Evolutionary conservation across 2,888 invertebrate genomes (phyloP), one percentile per base, ranked within the genome.

Genomic region (Tenthredo distinguenda): DNA sequence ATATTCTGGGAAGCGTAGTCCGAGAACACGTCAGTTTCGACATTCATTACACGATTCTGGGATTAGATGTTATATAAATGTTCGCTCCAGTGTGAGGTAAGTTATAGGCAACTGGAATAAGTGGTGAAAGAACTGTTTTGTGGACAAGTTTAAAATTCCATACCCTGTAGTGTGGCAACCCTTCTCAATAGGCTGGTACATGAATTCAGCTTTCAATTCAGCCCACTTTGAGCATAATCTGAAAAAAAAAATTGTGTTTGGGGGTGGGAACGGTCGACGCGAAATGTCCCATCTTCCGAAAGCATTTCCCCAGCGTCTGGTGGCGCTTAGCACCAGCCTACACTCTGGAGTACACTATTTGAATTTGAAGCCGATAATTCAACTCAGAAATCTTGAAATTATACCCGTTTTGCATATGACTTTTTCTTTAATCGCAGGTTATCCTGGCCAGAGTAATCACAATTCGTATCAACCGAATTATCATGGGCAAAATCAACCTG

Each of bases 401-500:
- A 3, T 31, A 34, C 15, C 15, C 26, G 68, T 68, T 18, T 31
- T 34, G 10, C 31, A 26, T 26, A 15, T 26, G 5, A 34, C 3
- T 15, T 68, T 31, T 50, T 26, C 26, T 31, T 50, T 2, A 26
- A 47, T 76, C n/a, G 77, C 81, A 81, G 81, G 81, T 37, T 81
- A 58, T 62, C 58, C 81, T 62, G 81, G 81, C 10, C 81, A 81
- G 50, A 40, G 15, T 40, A 34, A 81, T n/a, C 62, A 62, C n/a
- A 81, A 81, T 81, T 34, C 79, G 34, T 50, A 77, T 55, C 58
- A 77, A 77, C 34, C 77, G 77, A 77, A 77, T n/a, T 37, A 55
- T 62, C 72, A 85, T 26, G 87, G 88, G 7, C 84, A 87, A 40
- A 88, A 89, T 83, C 87, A 90, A 47, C 87, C 90, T 3, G 86